Conservation (phyloP, 2,888 invertebrate genomes). For the Pachydiplax longipennis region DNA sequence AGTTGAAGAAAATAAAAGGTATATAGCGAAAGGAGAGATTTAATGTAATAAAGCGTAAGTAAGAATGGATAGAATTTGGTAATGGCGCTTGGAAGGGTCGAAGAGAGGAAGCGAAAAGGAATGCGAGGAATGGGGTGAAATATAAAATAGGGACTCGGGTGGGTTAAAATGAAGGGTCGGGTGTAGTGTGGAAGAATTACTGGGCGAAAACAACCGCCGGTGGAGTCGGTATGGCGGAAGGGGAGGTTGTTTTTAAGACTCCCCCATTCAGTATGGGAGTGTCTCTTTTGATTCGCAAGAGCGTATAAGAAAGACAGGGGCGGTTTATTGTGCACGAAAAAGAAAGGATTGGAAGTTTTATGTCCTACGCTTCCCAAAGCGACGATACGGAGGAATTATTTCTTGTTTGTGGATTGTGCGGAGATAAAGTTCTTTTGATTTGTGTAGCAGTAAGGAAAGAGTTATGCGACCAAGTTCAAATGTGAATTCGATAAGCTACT, state of each 20-base stretch:
- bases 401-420: neutral
- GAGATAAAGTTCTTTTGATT: neutral
- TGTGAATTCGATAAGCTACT: neutral
- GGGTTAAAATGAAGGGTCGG: neutral
- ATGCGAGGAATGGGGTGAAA: neutral
- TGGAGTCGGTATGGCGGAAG: neutral
- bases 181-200: neutral
- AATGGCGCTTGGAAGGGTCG: neutral
- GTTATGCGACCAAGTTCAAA: neutral
- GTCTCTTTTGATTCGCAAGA: neutral
- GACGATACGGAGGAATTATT: neutral
- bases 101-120: neutral
- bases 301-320: neutral
- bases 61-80: neutral
- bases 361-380: neutral
- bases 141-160: neutral
- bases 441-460: neutral
- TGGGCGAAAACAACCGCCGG: conserved; percentile 14
- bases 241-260: conserved; percentile 9
- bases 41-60: neutral
- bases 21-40: neutral
- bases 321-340: neutral
- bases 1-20: no score
- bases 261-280: neutral
- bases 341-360: neutral